Evolutionary conservation across 1,140 invertebrate genomes (phyloP).

Genomic region (Saccostrea echinata): DNA sequence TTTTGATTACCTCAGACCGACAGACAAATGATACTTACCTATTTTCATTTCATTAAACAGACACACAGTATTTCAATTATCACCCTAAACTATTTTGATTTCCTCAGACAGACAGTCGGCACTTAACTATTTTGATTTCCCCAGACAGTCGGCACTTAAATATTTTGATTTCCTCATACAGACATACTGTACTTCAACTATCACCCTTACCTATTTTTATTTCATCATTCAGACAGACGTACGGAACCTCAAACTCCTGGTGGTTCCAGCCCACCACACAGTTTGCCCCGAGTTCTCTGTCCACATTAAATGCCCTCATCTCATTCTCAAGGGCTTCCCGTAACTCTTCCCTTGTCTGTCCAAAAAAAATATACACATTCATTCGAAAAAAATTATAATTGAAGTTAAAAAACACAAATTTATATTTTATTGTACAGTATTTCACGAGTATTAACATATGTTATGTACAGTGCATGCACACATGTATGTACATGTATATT

Average conservation of each 20-base stretch:
- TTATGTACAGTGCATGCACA: neutral
- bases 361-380: neutral
- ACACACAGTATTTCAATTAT: too few relatives aligned
- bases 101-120: neutral
- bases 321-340: conserved; percentile 96
- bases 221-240: conserved; percentile 96
- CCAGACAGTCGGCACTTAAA: neutral
- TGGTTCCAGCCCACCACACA: conserved; percentile 92
- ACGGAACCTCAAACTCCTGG: conserved; percentile 94
- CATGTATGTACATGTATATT: too few relatives aligned
- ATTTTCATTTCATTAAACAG: neutral
- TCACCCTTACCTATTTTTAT: conserved; percentile 89
- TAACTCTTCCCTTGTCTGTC: conserved; percentile 95
- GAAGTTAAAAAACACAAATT: neutral
- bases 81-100: conserved; percentile 54
- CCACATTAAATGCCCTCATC: conserved; percentile 92
- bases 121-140: neutral
- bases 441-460: neutral
- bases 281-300: conserved; percentile 90
- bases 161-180: neutral
- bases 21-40: neutral
- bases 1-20: too few relatives aligned
- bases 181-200: too few relatives aligned
- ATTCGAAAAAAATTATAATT: neutral
- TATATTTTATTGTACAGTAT: neutral